Evolutionary conservation across 2,113 vertebrate species (phyloP).

Genomic region (Thinocorus orbignyianus): DNA sequence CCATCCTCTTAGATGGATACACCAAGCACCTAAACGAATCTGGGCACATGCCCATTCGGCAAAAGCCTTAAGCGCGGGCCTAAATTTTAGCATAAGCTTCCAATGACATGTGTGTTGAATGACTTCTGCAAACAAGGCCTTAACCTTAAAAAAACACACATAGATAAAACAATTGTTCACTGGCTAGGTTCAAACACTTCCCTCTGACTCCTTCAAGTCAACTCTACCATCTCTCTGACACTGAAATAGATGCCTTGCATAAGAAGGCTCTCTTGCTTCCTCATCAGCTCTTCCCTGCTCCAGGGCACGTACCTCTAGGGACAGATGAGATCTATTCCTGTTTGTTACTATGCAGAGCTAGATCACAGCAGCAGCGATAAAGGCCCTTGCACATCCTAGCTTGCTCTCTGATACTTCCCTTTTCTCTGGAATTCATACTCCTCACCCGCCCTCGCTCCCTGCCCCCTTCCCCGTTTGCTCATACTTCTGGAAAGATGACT

Average conservation of each 20-base stretch:
- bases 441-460: not conserved
- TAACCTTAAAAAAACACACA: not conserved
- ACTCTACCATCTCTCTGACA: not conserved
- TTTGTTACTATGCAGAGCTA: slow-evolving; percentile 30
- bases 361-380: slow-evolving; percentile 42
- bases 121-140: not conserved
- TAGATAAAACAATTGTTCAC: not conserved
- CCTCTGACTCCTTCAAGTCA: not conserved
- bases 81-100: not conserved
- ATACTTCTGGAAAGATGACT: slow-evolving; percentile 74
- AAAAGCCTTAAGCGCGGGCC: not conserved
- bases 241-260: slow-evolving; percentile 17
- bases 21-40: not conserved
- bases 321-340: slow-evolving; percentile 54
- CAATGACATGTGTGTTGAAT: not conserved
- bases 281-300: slow-evolving; percentile 40
- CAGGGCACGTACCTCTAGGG: slow-evolving; percentile 58
- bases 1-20: not conserved
- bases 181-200: not conserved
- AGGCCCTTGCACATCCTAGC: slow-evolving; percentile 54
- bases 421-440: slow-evolving; percentile 58
- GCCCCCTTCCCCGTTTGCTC: slow-evolving; percentile 66
- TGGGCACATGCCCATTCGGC: not conserved
- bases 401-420: slow-evolving; percentile 63
- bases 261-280: not conserved